Conservation (phyloP, 2,888 invertebrate genomes). For the Sinotaia quadrata region DNA sequence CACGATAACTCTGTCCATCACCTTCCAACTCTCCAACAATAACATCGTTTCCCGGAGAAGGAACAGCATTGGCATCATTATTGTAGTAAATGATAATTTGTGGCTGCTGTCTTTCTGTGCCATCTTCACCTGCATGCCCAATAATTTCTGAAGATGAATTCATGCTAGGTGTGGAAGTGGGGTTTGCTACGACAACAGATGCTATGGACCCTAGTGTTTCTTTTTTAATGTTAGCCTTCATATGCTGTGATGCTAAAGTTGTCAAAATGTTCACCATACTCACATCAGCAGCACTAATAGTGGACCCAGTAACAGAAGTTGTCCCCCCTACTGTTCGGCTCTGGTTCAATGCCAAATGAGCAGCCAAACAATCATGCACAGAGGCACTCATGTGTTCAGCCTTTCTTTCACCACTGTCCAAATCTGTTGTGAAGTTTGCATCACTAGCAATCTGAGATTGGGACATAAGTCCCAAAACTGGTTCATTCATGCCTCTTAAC, state of each 20-base stretch:
- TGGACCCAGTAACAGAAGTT: not conserved
- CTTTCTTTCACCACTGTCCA: not conserved
- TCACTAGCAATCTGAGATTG: not conserved
- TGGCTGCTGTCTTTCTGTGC: slow-evolving; percentile 21
- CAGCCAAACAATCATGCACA: slow-evolving; percentile 14
- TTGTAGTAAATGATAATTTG: slow-evolving; percentile 45
- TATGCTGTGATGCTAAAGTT: slow-evolving; percentile 55
- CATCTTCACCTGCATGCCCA: not conserved
- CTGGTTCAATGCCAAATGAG: slow-evolving; percentile 13
- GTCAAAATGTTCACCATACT: slow-evolving; percentile 62
- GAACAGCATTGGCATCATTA: slow-evolving; percentile 28
- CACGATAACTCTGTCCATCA: slow-evolving; percentile 21
- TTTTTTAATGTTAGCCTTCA: slow-evolving; percentile 33
- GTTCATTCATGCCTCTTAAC: slow-evolving; percentile 54
- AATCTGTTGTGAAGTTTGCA: not conserved
- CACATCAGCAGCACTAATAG: slow-evolving; percentile 30
- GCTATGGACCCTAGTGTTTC: not conserved
- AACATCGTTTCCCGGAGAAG: slow-evolving; percentile 39
- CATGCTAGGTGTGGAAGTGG: not conserved
- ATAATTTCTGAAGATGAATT: slow-evolving; percentile 6
- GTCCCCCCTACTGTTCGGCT: not conserved
- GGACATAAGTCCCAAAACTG: slow-evolving; percentile 39
- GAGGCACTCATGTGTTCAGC: slow-evolving; percentile 1
- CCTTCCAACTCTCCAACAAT: slow-evolving; percentile 39
- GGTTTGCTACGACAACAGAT: slow-evolving; percentile 10